Conservation (phyloP, 2,113 vertebrate genomes). For the Rhinolophus sinicus region DNA sequence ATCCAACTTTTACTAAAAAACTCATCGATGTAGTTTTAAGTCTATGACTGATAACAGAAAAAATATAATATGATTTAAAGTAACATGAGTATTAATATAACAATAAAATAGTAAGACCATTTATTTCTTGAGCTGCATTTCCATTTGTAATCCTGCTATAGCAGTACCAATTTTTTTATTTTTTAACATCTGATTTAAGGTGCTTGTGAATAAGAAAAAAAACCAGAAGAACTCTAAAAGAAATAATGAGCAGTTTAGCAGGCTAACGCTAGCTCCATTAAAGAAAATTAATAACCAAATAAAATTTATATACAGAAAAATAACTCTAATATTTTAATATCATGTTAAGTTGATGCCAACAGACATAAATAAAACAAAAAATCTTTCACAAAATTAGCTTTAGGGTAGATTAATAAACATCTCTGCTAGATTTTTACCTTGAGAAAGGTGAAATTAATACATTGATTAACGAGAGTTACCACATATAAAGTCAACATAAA, state of each 20-base stretch:
- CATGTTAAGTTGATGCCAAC: background rate
- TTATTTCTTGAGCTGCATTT: constrained; percentile 46
- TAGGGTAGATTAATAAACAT: constrained; percentile 31
- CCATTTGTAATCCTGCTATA: background rate
- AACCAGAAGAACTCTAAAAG: background rate
- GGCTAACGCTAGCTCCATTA: background rate
- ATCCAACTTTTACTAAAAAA: constrained; percentile 50
- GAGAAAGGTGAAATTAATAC: constrained; percentile 32
- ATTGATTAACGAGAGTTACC: background rate
- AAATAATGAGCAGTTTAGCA: constrained; percentile 6
- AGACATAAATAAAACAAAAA: constrained; percentile 28
- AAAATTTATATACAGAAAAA: constrained; percentile 43
- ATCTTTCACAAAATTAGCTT: background rate
- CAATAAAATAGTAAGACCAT: background rate
- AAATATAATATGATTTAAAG: constrained; percentile 47
- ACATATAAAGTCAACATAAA: constrained; percentile 40
- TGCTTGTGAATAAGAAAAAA: constrained; percentile 5
- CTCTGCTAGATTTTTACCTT: background rate
- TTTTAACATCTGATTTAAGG: constrained; percentile 38
- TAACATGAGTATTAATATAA: background rate
- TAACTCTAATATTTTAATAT: constrained; percentile 19
- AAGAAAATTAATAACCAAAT: constrained; percentile 47
- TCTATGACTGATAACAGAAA: background rate
- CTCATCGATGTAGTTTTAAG: background rate
- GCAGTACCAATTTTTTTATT: background rate